phyloP scores from a whole-genome alignment of 2,888 invertebrate species.

The Eilema sororculum region DNA sequence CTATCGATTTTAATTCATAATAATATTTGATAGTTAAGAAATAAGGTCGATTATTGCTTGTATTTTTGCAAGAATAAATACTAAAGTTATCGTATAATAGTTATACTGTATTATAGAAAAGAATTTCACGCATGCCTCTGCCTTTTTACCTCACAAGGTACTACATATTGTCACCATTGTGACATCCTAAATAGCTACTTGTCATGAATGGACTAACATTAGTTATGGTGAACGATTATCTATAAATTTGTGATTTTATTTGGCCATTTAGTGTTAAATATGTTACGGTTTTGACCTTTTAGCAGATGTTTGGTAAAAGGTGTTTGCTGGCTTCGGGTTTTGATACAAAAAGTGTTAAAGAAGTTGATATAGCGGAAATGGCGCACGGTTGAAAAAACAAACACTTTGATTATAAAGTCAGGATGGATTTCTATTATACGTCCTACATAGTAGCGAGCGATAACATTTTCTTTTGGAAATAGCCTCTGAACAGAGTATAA shows the following conservation, averaged over 20 bases:
- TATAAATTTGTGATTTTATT: slow-evolving; percentile 60
- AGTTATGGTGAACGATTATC: slow-evolving; percentile 75
- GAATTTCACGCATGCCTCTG: slow-evolving; percentile 81
- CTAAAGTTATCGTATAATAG: slow-evolving; percentile 73
- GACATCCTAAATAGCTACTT: slow-evolving; percentile 68
- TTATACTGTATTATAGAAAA: slow-evolving; percentile 70
- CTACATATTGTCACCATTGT: slow-evolving; percentile 68
- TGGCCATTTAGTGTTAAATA: slow-evolving; percentile 56
- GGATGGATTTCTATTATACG: background rate
- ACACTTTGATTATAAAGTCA: background rate
- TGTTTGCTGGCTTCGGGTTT: slow-evolving; percentile 29
- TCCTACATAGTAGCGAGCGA: background rate
- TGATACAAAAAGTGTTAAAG: slow-evolving; percentile 27
- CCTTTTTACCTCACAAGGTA: slow-evolving; percentile 65
- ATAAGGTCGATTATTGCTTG: slow-evolving; percentile 42
- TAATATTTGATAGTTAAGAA: background rate
- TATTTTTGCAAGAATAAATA: slow-evolving; percentile 57
- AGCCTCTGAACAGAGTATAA: too few relatives aligned
- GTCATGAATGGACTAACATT: slow-evolving; percentile 70
- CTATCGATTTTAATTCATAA: slow-evolving; percentile 14
- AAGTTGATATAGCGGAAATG: slow-evolving; percentile 7
- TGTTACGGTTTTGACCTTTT: slow-evolving; percentile 42
- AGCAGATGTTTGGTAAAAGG: slow-evolving; percentile 51
- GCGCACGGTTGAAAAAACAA: background rate
- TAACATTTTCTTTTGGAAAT: too few relatives aligned